Evolutionary conservation across 2,797 vertebrate species (phyloP).

Genomic region (Distichodus sexfasciatus): DNA sequence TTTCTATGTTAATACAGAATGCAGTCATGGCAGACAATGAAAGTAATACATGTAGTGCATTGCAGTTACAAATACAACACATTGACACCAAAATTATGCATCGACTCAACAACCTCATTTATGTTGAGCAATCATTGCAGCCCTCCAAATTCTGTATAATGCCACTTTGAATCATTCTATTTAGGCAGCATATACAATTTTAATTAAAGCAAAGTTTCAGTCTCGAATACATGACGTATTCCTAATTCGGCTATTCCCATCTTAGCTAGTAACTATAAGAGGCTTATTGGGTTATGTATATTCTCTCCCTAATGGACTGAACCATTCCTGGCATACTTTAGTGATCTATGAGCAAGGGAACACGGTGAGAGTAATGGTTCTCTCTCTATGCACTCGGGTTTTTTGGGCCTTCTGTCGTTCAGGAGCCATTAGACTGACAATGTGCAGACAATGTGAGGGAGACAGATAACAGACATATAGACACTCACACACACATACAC

Average conservation of each 20-base stretch:
- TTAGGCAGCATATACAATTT: no score
- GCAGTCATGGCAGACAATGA: no score
- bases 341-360: constrained; percentile 67
- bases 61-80: no score
- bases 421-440: constrained; percentile 78
- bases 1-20: no score
- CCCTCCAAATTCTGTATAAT: no score
- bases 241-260: not conserved
- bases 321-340: constrained; percentile 73
- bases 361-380: constrained; percentile 70
- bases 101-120: no score
- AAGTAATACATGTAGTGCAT: no score
- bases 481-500: constrained; percentile 15
- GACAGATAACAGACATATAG: constrained; percentile 72
- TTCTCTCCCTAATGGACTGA: constrained; percentile 68
- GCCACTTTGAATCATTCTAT: no score
- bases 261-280: constrained; percentile 31
- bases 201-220: no score
- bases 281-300: constrained; percentile 60
- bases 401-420: constrained; percentile 53
- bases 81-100: no score
- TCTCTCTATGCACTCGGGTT: constrained; percentile 52
- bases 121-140: no score
- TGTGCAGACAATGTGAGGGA: constrained; percentile 74
- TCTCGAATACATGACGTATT: constrained; percentile 12